Conservation (phyloP, 2,113 vertebrate genomes). For the Shinisaurus crocodilurus region DNA sequence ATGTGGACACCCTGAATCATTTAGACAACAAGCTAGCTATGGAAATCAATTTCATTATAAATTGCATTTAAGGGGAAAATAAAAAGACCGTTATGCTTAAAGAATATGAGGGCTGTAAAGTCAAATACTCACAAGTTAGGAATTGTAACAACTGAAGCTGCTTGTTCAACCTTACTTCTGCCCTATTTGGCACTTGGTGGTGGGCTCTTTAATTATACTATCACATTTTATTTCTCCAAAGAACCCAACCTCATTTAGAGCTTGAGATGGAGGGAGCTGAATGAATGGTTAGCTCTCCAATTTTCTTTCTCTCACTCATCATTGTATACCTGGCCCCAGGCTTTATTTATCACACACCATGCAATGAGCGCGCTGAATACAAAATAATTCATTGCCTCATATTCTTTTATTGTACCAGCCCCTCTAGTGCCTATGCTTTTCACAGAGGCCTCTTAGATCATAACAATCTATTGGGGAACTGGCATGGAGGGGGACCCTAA, state of each 20-base stretch:
- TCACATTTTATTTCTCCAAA: neutral
- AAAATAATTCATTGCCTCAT: neutral
- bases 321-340: constrained; percentile 1
- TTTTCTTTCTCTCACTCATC: neutral
- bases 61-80: neutral
- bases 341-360: constrained; percentile 11
- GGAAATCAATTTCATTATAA: constrained; percentile 23
- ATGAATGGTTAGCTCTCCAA: neutral
- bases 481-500: neutral
- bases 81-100: neutral
- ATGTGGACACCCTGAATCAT: neutral
- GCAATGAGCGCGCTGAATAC: neutral
- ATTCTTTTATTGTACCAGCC: neutral
- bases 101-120: neutral
- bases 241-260: neutral
- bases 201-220: constrained; percentile 11
- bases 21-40: neutral
- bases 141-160: neutral
- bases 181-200: neutral
- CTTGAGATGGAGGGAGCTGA: neutral
- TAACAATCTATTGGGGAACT: neutral
- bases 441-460: neutral
- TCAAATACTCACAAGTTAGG: neutral
- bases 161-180: neutral
- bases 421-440: neutral